Evolutionary conservation across 23 tunicate genomes (phyloP).

Genomic region (Ciona savignyi): DNA sequence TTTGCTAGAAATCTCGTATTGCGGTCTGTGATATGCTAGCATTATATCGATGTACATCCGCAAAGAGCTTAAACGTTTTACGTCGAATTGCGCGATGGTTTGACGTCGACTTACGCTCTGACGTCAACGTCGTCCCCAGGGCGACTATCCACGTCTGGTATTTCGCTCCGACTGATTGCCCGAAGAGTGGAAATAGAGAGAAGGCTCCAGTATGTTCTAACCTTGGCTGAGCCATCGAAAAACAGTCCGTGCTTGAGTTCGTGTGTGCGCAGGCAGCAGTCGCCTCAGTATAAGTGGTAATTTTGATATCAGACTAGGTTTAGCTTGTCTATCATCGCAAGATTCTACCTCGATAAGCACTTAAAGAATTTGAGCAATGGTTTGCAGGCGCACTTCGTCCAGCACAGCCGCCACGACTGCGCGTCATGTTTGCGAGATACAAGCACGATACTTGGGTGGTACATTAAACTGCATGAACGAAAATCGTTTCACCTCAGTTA

Average conservation of each 20-base stretch:
- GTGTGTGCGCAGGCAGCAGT: background rate
- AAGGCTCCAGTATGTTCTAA: background rate
- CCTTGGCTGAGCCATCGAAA: background rate
- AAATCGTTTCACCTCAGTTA: no score
- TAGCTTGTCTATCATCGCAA: background rate
- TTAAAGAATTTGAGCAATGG: background rate
- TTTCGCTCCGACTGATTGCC: background rate
- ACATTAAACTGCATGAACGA: no score
- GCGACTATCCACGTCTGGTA: conserved; percentile 1
- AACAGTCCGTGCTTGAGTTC: background rate
- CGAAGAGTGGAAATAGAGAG: background rate
- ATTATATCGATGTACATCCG: no score
- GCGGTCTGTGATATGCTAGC: no score
- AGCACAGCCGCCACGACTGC: background rate
- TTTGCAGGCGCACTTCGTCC: background rate
- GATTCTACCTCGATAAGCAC: no score
- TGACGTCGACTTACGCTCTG: background rate
- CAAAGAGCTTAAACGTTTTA: no score
- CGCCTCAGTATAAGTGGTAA: background rate
- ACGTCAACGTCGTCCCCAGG: conserved; percentile 1
- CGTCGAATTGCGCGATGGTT: background rate
- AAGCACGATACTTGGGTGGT: no score
- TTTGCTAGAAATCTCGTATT: no score
- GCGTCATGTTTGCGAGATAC: no score
- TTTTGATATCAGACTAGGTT: background rate